Percentiles rank a stretch among this genome's conserved stretches.
Conservation (phyloP, 2,888 invertebrate species). For the Drosophila rellima region DNA sequence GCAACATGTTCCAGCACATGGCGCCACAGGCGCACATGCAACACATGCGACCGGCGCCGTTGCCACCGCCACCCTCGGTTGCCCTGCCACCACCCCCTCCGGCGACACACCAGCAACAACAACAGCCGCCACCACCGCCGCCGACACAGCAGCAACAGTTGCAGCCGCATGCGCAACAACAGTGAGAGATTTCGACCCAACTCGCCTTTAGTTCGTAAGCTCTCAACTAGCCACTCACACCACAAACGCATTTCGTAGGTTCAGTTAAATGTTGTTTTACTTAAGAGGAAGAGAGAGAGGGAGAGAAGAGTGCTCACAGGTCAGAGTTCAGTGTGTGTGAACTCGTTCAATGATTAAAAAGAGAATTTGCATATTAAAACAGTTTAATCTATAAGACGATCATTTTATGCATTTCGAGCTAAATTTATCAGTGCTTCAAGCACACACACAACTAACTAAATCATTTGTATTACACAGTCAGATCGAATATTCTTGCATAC, state of each 20-base stretch:
- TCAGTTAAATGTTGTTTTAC: slow-evolving; percentile 44
- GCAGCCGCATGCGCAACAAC: slow-evolving; percentile 53
- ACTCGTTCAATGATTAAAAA: slow-evolving; percentile 30
- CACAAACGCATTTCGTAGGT: slow-evolving; percentile 45
- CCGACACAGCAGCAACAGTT: slow-evolving; percentile 59
- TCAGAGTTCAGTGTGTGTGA: slow-evolving; percentile 17
- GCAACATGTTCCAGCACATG: slow-evolving; percentile 84
- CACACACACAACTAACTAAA: not conserved
- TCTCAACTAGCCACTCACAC: slow-evolving; percentile 68
- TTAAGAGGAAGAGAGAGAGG: slow-evolving; percentile 3
- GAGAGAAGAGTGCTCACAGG: slow-evolving; percentile 20
- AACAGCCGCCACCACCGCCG: slow-evolving; percentile 51
- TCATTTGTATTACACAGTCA: not conserved
- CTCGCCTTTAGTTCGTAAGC: slow-evolving; percentile 67
- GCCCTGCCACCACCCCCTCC: slow-evolving; percentile 62
- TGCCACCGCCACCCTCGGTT: slow-evolving; percentile 72
- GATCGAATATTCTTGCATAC: not conserved
- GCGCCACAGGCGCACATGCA: slow-evolving; percentile 83
- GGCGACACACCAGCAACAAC: slow-evolving; percentile 63
- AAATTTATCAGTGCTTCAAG: slow-evolving; percentile 3
- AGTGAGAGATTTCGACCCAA: slow-evolving; percentile 44
- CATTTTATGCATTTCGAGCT: not conserved
- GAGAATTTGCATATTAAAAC: not conserved
- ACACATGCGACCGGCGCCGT: slow-evolving; percentile 78
- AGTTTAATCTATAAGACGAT: slow-evolving; percentile 1